Evolutionary conservation across 2,888 invertebrate genomes (phyloP), one percentile per base, ranked within the genome.

Genomic region (Dryobotodes eremita): DNA sequence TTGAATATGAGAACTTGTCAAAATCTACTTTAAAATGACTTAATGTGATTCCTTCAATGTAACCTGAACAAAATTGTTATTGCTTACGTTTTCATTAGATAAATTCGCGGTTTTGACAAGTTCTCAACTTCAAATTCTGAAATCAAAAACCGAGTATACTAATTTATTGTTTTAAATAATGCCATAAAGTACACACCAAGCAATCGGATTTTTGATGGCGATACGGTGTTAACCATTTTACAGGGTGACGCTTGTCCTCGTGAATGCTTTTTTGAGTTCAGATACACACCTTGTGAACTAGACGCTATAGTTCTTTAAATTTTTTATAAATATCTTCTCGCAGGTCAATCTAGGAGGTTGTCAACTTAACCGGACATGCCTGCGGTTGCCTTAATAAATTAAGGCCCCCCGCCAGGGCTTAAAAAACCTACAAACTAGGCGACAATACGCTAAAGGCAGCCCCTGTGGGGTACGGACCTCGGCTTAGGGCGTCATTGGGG

Each of bases 221-320:
- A 36, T 42, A 26, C 3, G 15, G 23, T 57, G 26, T 59, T 26
- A 46, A n/a, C 1, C 65, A 66, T 48, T 62, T 66, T 31, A 57
- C 61, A 55, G 10, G 4, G 10, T 62, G 23, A 42, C 11, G 23
- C 79, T 81, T 31, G 62, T 53, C 11, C 68, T 57, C 73, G 10
- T 84, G 85, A 82, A 82, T 62, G 81, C 80, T 68, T 72, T 46
- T 57, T 57, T 68, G 66, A 68, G 46, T 80, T 68, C 55, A 66
- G n/a, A 71, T 57, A 57, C 50, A 71, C 55, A 80, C 73, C 46
- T 84, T 85, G 61, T 80, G 55, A 84, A 42, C 65, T 31, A 55
- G 48, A 71, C 31, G 31, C 31, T 36, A 36, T 36, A 36, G 31
- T 36, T 36, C 31, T 36, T 36, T 36, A 2, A 36, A 3, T 36